Conservation (phyloP, 2,797 vertebrate genomes). For the Hybognathus amarus region DNA sequence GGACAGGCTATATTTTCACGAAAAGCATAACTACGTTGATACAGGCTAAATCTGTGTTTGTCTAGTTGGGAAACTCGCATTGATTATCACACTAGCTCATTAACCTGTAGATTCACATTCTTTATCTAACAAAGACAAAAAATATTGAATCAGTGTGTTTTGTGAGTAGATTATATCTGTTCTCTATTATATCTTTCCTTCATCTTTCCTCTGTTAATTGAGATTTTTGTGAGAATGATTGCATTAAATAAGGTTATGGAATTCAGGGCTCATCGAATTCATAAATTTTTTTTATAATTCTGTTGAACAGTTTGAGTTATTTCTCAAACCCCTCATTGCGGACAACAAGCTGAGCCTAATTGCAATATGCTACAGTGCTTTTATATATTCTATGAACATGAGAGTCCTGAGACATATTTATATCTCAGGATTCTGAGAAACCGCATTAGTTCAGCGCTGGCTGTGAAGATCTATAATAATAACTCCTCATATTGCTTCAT, state of each 20-base stretch:
- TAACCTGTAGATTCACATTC: not conserved
- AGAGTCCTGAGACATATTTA: slow-evolving; percentile 3
- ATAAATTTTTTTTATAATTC: not conserved
- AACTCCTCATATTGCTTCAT: slow-evolving; percentile 4
- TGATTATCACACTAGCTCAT: not conserved
- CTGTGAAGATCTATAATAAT: slow-evolving; percentile 12
- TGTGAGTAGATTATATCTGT: not conserved
- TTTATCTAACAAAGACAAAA: not conserved
- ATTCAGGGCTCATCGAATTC: not conserved
- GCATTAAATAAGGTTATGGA: not conserved
- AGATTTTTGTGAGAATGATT: not conserved
- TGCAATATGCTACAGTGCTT: not conserved
- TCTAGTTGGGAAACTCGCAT: not conserved
- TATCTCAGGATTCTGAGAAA: slow-evolving; percentile 4
- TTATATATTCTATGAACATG: not conserved
- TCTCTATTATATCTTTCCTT: too few species aligned
- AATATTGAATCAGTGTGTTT: not conserved
- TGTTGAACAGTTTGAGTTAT: not conserved
- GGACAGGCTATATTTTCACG: slow-evolving; percentile 1
- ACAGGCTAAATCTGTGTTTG: not conserved
- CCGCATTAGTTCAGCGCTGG: not conserved
- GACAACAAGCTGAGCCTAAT: not conserved
- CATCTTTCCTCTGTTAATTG: not conserved
- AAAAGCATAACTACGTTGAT: not conserved
- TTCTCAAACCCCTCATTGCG: not conserved